phyloP scores from a whole-genome alignment of 2,113 vertebrate genomes.

The Asarcornis scutulata region DNA sequence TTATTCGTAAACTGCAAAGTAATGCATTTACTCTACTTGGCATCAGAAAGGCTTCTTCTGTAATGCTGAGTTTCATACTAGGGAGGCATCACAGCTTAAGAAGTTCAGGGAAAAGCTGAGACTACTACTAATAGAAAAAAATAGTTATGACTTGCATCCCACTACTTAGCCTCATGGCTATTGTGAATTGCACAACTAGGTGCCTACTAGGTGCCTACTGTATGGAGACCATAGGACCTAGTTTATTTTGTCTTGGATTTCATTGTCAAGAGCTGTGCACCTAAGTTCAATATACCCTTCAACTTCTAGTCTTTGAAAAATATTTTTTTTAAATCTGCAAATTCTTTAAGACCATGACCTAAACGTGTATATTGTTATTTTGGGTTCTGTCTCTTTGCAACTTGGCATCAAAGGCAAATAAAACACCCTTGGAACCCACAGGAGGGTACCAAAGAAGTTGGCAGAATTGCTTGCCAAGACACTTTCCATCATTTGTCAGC shows the following conservation, averaged over 20 bases:
- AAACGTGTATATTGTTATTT: not conserved
- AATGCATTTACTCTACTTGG: fast-evolving
- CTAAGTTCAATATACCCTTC: not conserved
- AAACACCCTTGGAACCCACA: too few species aligned
- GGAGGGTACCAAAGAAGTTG: too few species aligned
- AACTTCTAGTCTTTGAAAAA: not conserved
- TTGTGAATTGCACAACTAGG: not conserved
- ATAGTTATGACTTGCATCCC: not conserved
- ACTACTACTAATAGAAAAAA: not conserved
- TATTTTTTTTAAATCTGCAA: not conserved
- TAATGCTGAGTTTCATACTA: not conserved
- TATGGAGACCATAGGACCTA: not conserved
- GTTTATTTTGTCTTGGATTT: not conserved
- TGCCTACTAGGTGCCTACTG: not conserved
- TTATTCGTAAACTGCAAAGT: not conserved
- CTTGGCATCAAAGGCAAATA: not conserved
- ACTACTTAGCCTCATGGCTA: not conserved
- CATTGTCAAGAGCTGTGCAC: not conserved
- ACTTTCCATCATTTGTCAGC: too few species aligned
- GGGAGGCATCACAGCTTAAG: not conserved
- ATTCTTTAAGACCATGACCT: not conserved
- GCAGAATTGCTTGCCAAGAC: too few species aligned
- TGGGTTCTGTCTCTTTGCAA: not conserved
- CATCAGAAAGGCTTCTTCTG: not conserved
- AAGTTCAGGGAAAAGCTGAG: not conserved